Conservation (phyloP, 2,888 invertebrate genomes). For the Acanthosepion pharaonis region DNA sequence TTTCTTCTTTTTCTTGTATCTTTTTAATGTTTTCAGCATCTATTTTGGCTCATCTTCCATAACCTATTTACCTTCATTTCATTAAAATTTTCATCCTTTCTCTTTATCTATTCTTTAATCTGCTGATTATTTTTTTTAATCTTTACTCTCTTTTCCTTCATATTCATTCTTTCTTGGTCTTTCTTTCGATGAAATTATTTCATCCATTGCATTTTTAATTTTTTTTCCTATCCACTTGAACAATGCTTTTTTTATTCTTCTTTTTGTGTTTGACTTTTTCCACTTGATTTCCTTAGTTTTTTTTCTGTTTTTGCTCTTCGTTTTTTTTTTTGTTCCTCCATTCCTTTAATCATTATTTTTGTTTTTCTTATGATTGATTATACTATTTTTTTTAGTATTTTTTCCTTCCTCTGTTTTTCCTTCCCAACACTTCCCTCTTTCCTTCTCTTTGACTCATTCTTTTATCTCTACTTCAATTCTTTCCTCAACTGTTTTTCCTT, state of each 20-base stretch:
- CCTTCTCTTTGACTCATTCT: neutral
- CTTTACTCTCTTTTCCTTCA: neutral
- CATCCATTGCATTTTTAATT: neutral
- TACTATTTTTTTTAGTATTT: neutral
- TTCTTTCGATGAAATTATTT: neutral
- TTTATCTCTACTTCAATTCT: neutral
- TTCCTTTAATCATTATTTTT: neutral
- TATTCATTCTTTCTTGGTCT: neutral
- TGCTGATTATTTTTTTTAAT: neutral
- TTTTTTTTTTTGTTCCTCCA: neutral
- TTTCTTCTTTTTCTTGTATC: neutral
- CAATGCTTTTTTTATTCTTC: neutral
- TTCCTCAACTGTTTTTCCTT: neutral
- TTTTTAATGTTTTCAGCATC: neutral
- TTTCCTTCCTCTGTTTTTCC: neutral
- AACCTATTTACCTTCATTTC: neutral
- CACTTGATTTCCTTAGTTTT: too few relatives aligned
- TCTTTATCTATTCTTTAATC: neutral
- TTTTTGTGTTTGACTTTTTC: too few relatives aligned
- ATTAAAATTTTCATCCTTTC: neutral
- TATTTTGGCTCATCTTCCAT: neutral
- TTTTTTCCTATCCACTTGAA: neutral
- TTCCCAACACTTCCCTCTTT: neutral
- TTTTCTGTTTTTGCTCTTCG: neutral
- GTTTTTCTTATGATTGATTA: neutral